Conservation (phyloP, 2,113 vertebrate genomes). For the Isurus oxyrinchus region DNA sequence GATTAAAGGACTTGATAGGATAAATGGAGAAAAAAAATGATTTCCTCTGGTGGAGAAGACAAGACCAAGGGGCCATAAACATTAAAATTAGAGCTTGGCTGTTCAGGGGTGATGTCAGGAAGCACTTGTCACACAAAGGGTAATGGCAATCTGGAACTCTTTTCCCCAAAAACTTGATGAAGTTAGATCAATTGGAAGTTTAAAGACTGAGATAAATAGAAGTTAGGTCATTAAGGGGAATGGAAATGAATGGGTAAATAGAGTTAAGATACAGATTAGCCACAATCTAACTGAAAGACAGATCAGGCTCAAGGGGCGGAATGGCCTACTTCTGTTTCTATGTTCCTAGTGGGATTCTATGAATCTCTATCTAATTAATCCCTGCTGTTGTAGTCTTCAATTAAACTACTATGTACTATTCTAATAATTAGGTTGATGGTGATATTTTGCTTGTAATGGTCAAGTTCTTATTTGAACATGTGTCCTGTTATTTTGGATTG, state of each 20-base stretch:
- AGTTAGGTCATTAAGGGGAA: not conserved
- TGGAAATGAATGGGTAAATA: not conserved
- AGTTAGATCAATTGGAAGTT: not conserved
- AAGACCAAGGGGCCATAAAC: not conserved
- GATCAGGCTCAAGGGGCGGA: not conserved
- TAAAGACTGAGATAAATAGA: not conserved
- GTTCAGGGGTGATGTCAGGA: not conserved
- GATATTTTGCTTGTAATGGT: not conserved
- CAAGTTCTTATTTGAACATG: not conserved
- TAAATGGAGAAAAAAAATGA: not conserved
- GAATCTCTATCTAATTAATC: not conserved
- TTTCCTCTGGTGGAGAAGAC: not conserved
- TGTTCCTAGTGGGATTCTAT: not conserved
- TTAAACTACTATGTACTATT: not conserved
- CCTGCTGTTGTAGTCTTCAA: not conserved
- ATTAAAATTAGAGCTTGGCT: not conserved
- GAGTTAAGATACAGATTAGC: not conserved
- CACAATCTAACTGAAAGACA: not conserved
- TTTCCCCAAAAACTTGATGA: not conserved
- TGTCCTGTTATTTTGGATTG: not conserved
- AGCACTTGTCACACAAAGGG: not conserved
- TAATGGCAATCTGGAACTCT: not conserved
- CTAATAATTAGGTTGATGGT: not conserved
- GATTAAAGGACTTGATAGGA: not conserved
- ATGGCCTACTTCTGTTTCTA: not conserved